These are phyloP conservation scores for Eudyptes chrysolophus DNA, from an alignment of 2,113 vertebrate genomes.

Conservation along the genomic window DNA sequence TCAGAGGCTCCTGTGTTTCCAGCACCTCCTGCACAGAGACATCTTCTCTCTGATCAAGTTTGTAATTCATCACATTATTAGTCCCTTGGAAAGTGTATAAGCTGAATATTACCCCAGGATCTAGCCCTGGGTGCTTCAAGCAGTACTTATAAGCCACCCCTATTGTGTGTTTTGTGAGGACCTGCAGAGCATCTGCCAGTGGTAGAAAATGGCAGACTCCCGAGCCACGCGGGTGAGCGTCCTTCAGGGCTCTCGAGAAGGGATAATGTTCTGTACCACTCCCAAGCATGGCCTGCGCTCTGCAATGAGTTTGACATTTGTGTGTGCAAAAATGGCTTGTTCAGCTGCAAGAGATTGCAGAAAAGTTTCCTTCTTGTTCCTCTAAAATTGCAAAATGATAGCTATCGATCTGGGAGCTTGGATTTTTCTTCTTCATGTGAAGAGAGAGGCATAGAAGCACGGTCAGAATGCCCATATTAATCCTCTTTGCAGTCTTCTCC, in stretches of 20 bases:
- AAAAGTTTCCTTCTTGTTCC: conserved; percentile 23
- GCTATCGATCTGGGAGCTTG: not conserved
- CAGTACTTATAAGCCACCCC: not conserved
- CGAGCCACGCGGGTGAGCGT: rapidly evolving
- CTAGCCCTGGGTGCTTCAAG: not conserved
- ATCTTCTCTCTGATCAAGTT: not conserved
- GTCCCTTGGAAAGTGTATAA: not conserved
- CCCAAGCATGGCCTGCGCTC: not conserved
- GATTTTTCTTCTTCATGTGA: conserved; percentile 20
- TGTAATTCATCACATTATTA: not conserved
- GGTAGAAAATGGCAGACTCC: not conserved
- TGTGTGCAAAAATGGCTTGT: not conserved
- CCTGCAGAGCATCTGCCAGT: not conserved
- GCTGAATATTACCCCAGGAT: not conserved
- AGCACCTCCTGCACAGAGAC: not conserved
- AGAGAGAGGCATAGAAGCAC: not conserved
- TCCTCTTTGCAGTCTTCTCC: conserved; percentile 24
- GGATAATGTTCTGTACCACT: not conserved
- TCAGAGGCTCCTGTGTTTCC: not conserved
- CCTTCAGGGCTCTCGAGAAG: not conserved
- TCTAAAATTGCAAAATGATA: conserved; percentile 9
- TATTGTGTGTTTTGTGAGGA: conserved; percentile 1
- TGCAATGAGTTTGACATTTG: not conserved
- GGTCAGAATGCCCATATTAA: conserved; percentile 1
- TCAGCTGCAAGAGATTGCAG: not conserved